Percentiles rank a stretch among this genome's conserved stretches.
Conservation (phyloP, 2,113 vertebrate species). For the Pristiophorus japonicus region DNA sequence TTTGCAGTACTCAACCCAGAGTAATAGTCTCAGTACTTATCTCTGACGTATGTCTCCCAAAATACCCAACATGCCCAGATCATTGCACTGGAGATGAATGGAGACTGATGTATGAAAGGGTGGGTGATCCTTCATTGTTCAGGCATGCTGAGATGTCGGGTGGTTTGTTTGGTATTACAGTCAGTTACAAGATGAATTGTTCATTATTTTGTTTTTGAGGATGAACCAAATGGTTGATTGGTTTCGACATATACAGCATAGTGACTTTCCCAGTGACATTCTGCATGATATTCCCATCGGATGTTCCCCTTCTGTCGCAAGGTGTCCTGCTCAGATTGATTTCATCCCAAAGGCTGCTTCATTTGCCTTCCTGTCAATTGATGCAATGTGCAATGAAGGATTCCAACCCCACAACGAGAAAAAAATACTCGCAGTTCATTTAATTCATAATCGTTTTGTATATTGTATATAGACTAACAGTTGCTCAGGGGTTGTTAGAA, state of each 20-base stretch:
- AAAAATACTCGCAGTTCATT: background rate
- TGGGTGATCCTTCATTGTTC: background rate
- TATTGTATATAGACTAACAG: background rate
- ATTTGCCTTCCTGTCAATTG: background rate
- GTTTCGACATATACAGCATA: background rate
- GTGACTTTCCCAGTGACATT: background rate
- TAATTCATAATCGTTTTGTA: slow-evolving; percentile 9
- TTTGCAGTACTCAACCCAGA: background rate
- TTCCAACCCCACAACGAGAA: background rate
- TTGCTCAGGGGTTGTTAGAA: background rate
- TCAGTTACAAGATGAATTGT: background rate
- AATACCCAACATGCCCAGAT: background rate
- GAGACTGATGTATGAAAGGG: background rate
- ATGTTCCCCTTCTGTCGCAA: background rate
- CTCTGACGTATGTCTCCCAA: background rate
- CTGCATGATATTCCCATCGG: background rate
- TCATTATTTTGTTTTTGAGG: background rate
- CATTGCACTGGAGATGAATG: background rate
- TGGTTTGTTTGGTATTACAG: background rate
- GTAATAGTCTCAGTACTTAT: background rate
- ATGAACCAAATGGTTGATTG: background rate
- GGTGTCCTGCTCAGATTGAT: background rate
- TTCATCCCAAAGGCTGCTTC: background rate
- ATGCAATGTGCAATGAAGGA: background rate
- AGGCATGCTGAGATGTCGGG: background rate